phyloP scores from a whole-genome alignment of 2,113 vertebrate genomes.

The Scortum barcoo region DNA sequence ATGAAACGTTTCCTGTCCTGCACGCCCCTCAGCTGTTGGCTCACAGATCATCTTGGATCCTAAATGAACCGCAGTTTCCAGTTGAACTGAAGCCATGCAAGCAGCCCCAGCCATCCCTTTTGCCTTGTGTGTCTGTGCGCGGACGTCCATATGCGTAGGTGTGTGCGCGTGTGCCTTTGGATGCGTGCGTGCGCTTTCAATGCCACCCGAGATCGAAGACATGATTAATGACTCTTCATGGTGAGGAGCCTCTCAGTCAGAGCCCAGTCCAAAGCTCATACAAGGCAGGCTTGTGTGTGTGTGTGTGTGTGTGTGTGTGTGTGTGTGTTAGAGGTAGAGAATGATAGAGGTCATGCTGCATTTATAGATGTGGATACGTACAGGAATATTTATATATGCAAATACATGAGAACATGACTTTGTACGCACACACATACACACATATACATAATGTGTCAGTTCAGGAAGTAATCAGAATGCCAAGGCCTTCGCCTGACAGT shows the following conservation, averaged over 20 bases:
- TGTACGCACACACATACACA: not conserved
- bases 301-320: constrained; percentile 40
- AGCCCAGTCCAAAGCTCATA: constrained; percentile 57
- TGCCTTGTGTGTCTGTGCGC: constrained; percentile 8
- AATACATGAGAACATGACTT: constrained; percentile 8
- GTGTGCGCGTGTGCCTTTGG: not conserved
- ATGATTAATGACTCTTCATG: constrained; percentile 81
- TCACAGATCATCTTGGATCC: constrained; percentile 69
- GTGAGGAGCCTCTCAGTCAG: constrained; percentile 72
- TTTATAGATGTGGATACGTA: constrained; percentile 28
- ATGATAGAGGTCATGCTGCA: constrained; percentile 36
- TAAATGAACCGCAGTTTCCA: constrained; percentile 75
- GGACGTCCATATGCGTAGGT: not conserved
- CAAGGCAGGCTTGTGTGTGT: constrained; percentile 29
- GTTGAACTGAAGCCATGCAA: constrained; percentile 75
- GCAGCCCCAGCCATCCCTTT: constrained; percentile 41
- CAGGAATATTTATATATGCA: constrained; percentile 44
- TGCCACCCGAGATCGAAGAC: constrained; percentile 71
- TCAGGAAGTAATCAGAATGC: constrained; percentile 43
- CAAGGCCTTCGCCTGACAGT: not conserved
- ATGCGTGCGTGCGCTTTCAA: constrained; percentile 39
- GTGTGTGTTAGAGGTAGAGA: constrained; percentile 6
- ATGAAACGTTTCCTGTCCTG: constrained; percentile 70
- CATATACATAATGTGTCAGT: not conserved
- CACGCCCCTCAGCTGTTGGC: constrained; percentile 69